Evolutionary conservation across 2,797 vertebrate species (phyloP).

Genomic region (Diceros bicornis): DNA sequence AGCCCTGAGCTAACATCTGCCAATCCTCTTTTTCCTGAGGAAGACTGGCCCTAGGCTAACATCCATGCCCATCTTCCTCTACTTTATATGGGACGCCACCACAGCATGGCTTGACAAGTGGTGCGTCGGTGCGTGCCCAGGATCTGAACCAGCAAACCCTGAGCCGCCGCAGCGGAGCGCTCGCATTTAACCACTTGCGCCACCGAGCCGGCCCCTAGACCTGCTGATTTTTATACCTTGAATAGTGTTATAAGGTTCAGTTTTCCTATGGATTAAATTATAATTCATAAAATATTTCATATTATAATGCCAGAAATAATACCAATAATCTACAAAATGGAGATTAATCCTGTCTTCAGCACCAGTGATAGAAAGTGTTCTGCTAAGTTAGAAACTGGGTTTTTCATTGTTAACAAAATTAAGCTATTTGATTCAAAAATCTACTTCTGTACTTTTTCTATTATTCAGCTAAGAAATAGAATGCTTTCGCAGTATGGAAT

Average conservation of each 20-base stretch:
- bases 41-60: too few species aligned
- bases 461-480: background rate
- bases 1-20: too few species aligned
- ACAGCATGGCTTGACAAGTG: too few species aligned
- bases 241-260: background rate
- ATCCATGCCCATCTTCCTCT: too few species aligned
- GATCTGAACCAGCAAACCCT: too few species aligned
- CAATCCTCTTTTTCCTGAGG: too few species aligned
- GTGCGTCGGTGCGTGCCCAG: too few species aligned
- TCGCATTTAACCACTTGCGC: too few species aligned
- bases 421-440: background rate
- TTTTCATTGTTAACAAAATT: constrained; percentile 36
- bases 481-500: background rate
- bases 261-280: constrained; percentile 8
- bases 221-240: background rate
- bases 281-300: background rate
- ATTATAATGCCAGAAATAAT: background rate
- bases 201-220: background rate
- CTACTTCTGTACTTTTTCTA: constrained; percentile 24
- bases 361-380: background rate
- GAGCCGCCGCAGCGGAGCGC: too few species aligned
- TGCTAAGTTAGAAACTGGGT: background rate
- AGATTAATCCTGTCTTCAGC: background rate
- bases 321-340: background rate
- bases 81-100: too few species aligned